Base-by-base conservation (phyloP, 2,888 invertebrate genomes). In the Salpingus planirostris region DNA sequence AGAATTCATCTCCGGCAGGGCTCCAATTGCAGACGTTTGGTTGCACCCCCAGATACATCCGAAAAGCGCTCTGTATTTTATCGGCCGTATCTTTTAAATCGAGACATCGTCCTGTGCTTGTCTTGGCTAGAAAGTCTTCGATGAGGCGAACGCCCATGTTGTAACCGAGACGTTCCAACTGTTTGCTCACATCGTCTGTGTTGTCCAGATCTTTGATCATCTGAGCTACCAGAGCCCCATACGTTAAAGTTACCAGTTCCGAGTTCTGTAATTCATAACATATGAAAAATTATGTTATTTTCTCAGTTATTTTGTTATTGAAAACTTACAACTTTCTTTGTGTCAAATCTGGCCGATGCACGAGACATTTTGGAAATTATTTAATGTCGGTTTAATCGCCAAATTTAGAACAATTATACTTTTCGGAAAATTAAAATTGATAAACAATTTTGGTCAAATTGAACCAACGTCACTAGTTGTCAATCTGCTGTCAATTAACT, bases 41-140 rank as follows among this genome's bases (percentile, higher is more conserved):
- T 44, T 86, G 85, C 50, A 97, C 83, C 43, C 90, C 92, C 18
- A 96, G 70, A 61, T 91, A 95, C 61, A 91, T 73, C 52, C 86
- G 73, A 56, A 83, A 79, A 2, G 75, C 82, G 42, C 80, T 82
- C 57, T 90, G 90, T 47, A 91, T 82, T 63, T 91, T 90, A 59
- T 98, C 97, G 23, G 97, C 95, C 1, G 95, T 95, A 57, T 98
- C 97, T 53, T 91, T 78, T 68, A 98, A 84, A 65, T 98, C 97
- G 55, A 89, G 72, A 61, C 98, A 98, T 24, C 95, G 74, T 0
- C 84, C 85, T 2, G 88, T 82, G 30, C 82, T 81, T 11, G 88
- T 93, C 48, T 93, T 77, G 1, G 97, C 93, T 6, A 98, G 69
- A 55, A 93, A 98, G 60, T 99, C 98, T 68, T 99, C 98, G 40